Base-by-base conservation (phyloP, 2,113 vertebrate genomes). In the Bos javanicus region DNA sequence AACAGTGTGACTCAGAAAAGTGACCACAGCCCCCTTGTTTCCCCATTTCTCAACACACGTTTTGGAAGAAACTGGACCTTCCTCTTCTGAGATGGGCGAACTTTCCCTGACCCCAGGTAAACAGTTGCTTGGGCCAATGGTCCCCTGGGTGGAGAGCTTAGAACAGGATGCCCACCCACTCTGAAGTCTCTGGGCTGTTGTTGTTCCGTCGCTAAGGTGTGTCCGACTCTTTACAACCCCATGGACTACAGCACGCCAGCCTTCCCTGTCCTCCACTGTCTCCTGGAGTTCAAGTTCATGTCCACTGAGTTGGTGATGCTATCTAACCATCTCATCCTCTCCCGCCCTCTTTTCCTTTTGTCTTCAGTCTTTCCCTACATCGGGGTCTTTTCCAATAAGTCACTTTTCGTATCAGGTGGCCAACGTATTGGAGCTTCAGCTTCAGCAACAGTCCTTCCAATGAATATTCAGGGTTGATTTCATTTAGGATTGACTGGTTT, bases 41-140 rank as follows among this genome's bases (percentile, higher is more conserved):
- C 96, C 60, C 33, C 89, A 91, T 94, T 95, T 96, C 56, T 93
- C 57, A 84, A 54, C 43, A 76, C 23, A 57, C 3, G 0, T 19
- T 12, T 30, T 54, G 7, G 13, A 46, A 52, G 76, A 96, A 78
- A 54, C 36, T 52, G 4, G 60, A 87, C 2, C 90, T 97, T 92
- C 95, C 64, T 89, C 91, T 90, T 91, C 74, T 85, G 50, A 96
- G 36, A 56, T 39, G 8, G 1, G 46, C 2, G 23, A 96, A 80
- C 67, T 96, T 95, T 86, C 89, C 76, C 86, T 80, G 54, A 48
- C 60, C 89, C 33, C 50, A 95, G 26, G 67, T n/a, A 90, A 87
- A 90, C 52, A 74, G 54, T 74, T 9, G 0, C 33, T 56, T 36
- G 50, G 7, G 28, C 76, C 50, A 13, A n/a, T 0, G 33, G 48